Evolutionary conservation across 2,888 invertebrate species (phyloP).

Genomic region (Andrena bicolor): DNA sequence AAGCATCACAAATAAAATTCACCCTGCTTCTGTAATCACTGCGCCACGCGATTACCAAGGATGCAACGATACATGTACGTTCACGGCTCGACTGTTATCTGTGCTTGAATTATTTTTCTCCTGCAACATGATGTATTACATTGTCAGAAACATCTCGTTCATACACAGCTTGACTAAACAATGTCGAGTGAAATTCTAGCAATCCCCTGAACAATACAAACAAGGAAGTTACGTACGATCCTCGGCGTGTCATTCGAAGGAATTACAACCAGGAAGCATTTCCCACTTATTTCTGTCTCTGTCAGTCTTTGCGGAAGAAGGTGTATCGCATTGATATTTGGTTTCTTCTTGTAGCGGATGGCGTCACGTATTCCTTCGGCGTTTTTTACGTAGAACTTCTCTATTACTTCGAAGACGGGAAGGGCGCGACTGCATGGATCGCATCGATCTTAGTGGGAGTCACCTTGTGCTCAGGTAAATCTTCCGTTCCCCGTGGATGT

Average conservation of each 20-base stretch:
- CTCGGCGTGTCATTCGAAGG: too few species aligned
- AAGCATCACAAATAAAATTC: background rate
- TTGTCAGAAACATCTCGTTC: background rate
- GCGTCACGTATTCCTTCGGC: conserved; percentile 99
- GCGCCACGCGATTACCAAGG: background rate
- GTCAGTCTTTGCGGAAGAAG: too few species aligned
- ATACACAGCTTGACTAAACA: background rate
- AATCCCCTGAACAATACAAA: too few species aligned
- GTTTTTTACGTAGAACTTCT: conserved; percentile 96
- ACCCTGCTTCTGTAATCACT: background rate
- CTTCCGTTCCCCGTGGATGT: too few species aligned
- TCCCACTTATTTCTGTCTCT: too few species aligned
- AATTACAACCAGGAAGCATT: too few species aligned
- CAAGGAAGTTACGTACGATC: too few species aligned
- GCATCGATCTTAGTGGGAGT: conserved; percentile 97
- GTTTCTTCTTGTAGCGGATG: conserved; percentile 92
- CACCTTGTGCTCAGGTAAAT: conserved; percentile 96
- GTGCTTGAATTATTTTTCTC: background rate
- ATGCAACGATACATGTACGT: background rate
- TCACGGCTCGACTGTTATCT: background rate
- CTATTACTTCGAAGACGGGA: conserved; percentile 93
- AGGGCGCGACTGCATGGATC: conserved; percentile 96
- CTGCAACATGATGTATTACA: background rate
- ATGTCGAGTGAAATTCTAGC: background rate
- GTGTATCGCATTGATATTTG: background rate